Evolutionary conservation across 2,888 invertebrate species (phyloP), one percentile per base, ranked within the genome.

Genomic region (Limnephilus marmoratus): DNA sequence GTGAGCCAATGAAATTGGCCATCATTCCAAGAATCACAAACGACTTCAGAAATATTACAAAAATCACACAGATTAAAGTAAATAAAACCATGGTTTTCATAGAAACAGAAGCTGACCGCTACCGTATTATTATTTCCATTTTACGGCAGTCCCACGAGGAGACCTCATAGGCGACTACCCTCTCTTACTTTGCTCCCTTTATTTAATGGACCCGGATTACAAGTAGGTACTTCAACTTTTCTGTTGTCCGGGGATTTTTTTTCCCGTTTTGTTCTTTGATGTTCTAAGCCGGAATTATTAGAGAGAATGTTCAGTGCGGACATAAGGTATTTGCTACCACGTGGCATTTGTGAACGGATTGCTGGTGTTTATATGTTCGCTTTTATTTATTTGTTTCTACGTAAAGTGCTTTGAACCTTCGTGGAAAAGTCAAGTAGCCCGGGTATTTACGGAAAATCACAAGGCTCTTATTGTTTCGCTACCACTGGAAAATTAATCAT

Each of bases 171-270:
- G 29, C 13, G 12, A 18, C 24, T 24, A 53, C 41, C 83, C 83
- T 90, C 80, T 34, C 45, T 91, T 68, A 86, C 80, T 86, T 81
- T 82, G 3, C 80, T 90, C 91, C 53, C 92, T 91, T 92, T 91
- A 91, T 93, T 93, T 93, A 90, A 93, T 91, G 91, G 89, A 41
- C 81, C 91, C 87, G 91, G 90, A 92, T 92, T 93, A 92, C 15
- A 49, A 13, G 49, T 49, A 49, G 49, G 49, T 92, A 88, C 90
- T 85, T 91, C 45, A 80, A 91, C 91, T 93, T 92, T 92, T 82
- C 83, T 90, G 82, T 34, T 82, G 18, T 85, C 37, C 82, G 34
- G 45, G 53, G 53, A 85, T 90, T 92, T 91, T 93, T 91, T 90
- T 87, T 29, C 31, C 13, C 29, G 45, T 68, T 89, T 89, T 41